Evolutionary conservation across 2,797 vertebrate genomes (phyloP).

Genomic region (Chiroxiphia lanceolata): DNA sequence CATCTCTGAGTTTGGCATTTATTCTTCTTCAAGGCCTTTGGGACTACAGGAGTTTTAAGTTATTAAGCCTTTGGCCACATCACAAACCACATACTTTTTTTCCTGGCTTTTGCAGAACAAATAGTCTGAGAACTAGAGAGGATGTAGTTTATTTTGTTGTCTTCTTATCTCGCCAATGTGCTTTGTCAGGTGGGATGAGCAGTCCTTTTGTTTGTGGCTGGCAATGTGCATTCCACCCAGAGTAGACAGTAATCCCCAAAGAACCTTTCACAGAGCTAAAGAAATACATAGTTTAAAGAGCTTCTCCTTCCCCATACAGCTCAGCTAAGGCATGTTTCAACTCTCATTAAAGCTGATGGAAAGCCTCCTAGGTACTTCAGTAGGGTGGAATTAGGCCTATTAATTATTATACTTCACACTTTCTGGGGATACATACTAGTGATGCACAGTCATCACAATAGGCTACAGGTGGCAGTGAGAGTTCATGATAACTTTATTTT

Average conservation of each 20-base stretch:
- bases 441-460: neutral
- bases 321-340: neutral
- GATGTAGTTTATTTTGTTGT: neutral
- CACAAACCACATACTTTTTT: neutral
- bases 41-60: neutral
- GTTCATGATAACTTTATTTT: neutral
- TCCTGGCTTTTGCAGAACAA: neutral
- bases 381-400: neutral
- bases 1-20: neutral
- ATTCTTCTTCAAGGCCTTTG: neutral
- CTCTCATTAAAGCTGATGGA: slow-evolving; percentile 10
- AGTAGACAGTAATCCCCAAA: neutral
- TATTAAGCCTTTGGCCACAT: neutral
- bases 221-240: neutral
- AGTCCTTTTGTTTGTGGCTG: neutral
- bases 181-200: neutral
- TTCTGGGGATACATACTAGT: neutral
- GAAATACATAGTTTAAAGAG: neutral
- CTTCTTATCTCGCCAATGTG: neutral
- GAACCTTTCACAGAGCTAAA: neutral
- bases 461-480: neutral
- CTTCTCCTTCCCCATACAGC: neutral
- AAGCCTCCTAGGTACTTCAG: neutral
- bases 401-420: neutral
- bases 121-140: neutral